A percentile compares a stretch with the other conserved stretches of the same genome.
Evolutionary conservation across 2,797 vertebrate genomes (phyloP).

Genomic region (Sylvilagus floridanus): DNA sequence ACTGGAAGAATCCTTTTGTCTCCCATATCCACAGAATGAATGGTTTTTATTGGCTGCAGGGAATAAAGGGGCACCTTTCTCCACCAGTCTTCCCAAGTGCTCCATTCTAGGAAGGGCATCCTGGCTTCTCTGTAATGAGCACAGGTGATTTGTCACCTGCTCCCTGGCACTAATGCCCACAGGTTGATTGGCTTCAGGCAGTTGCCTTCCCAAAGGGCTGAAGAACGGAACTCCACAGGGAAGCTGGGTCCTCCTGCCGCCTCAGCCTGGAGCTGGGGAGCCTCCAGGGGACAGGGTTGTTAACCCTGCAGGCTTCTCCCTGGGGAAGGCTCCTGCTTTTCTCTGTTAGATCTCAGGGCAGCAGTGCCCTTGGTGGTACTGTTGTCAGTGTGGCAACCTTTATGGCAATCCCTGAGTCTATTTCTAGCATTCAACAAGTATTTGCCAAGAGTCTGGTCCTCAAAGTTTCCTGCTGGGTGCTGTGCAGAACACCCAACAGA

Average conservation of each 20-base stretch:
- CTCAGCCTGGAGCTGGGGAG: background rate
- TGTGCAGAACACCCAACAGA: background rate
- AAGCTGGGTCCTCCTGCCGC: background rate
- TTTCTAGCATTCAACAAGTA: background rate
- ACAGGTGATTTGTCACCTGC: conserved; percentile 11
- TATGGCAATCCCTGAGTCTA: background rate
- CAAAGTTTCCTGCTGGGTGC: background rate
- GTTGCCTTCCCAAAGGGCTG: background rate
- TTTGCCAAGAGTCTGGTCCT: background rate
- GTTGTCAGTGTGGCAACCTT: background rate
- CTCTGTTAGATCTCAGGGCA: background rate
- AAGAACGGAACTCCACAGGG: background rate
- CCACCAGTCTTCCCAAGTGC: background rate
- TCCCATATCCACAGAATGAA: background rate
- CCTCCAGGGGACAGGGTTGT: no score
- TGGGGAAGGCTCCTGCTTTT: background rate
- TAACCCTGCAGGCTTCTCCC: background rate
- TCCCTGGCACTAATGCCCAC: background rate
- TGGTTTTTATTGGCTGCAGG: background rate
- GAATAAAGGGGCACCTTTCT: background rate
- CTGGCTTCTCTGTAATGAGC: background rate
- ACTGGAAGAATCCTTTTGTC: background rate
- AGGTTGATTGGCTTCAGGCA: background rate
- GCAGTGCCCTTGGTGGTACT: background rate
- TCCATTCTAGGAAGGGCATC: background rate